phyloP scores from a whole-genome alignment of 2,797 vertebrate genomes.

The Jordanella pulchra region DNA sequence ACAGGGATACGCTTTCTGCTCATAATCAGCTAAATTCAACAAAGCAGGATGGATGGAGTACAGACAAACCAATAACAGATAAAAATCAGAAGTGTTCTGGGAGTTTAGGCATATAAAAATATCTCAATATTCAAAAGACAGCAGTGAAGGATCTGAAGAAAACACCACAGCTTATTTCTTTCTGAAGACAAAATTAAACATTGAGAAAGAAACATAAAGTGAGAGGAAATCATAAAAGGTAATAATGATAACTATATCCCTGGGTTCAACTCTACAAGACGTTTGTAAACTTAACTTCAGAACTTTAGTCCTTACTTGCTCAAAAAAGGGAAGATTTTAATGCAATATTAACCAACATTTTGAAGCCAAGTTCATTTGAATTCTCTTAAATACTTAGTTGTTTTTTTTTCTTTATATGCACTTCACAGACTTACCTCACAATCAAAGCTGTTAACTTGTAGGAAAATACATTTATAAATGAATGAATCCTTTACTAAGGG shows the following conservation, averaged over 20 bases:
- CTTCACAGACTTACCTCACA: conserved; percentile 8
- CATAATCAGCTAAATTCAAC: not conserved
- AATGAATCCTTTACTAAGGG: conserved; percentile 39
- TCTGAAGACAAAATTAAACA: not conserved
- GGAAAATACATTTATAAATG: conserved; percentile 55
- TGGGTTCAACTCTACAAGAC: too few species aligned
- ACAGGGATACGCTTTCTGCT: not conserved
- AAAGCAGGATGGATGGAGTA: not conserved
- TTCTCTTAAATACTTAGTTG: conserved; percentile 15
- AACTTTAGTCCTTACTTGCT: not conserved
- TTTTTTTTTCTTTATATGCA: not conserved
- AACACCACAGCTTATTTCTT: not conserved
- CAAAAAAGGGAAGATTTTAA: not conserved
- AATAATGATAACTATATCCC: not conserved
- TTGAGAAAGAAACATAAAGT: not conserved
- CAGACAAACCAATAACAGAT: not conserved
- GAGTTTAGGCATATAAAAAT: not conserved
- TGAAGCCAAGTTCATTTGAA: too few species aligned
- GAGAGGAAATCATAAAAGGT: too few species aligned
- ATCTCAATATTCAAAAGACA: not conserved
- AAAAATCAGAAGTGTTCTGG: not conserved
- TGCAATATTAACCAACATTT: not conserved
- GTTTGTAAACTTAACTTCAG: too few species aligned
- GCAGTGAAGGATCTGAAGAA: not conserved
- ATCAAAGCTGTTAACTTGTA: conserved; percentile 12